Evolutionary conservation across 2,888 invertebrate genomes (phyloP).

Genomic region (Orthonychiurus folsomi): DNA sequence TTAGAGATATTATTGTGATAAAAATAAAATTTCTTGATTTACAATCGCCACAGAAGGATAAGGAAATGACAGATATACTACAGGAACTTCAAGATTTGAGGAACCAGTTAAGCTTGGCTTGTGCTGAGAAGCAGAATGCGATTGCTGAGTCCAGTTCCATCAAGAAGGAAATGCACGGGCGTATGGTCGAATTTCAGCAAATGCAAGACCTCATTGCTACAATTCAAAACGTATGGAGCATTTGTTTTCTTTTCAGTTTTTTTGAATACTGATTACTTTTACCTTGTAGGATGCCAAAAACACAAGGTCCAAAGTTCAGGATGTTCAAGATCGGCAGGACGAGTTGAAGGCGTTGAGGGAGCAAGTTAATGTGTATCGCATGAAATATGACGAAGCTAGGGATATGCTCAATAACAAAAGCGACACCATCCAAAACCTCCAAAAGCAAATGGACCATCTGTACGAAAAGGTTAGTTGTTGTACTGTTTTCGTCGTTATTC

Average conservation of each 20-base stretch:
- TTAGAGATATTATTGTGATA: no score
- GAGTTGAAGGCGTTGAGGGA: slow-evolving; percentile 29
- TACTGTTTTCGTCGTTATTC: not conserved
- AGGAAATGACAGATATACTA: slow-evolving; percentile 6
- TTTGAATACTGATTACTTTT: not conserved
- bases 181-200: slow-evolving; percentile 32
- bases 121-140: slow-evolving; percentile 29
- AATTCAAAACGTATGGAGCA: slow-evolving; percentile 26
- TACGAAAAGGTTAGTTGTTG: slow-evolving; percentile 28
- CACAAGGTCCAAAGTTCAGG: slow-evolving; percentile 23
- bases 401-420: slow-evolving; percentile 30
- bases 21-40: no score
- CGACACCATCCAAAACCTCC: slow-evolving; percentile 29
- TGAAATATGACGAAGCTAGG: slow-evolving; percentile 29
- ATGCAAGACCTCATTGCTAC: slow-evolving; percentile 30
- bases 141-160: slow-evolving; percentile 30
- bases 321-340: slow-evolving; percentile 33
- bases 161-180: slow-evolving; percentile 29
- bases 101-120: slow-evolving; percentile 25
- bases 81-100: slow-evolving; percentile 31
- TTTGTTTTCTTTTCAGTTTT: not conserved
- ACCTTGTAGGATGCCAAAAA: slow-evolving; percentile 12
- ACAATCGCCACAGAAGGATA: no score
- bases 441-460: slow-evolving; percentile 33
- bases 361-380: slow-evolving; percentile 31